phyloP scores from a whole-genome alignment of 1,140 invertebrate species.

The Mactra quadrangularis region DNA sequence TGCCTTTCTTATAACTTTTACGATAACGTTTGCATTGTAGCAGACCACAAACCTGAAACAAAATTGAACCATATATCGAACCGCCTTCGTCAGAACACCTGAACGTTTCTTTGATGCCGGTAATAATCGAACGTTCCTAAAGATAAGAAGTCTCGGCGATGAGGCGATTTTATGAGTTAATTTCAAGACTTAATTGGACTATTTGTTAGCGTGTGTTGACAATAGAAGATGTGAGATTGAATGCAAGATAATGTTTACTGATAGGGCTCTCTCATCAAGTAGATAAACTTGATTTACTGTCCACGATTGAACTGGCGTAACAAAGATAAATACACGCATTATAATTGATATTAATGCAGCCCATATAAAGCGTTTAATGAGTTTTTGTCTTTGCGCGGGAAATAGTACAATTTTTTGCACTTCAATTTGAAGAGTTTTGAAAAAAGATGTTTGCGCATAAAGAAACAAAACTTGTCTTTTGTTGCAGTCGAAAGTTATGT shows the following conservation, averaged over 20 bases:
- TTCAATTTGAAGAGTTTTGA: no score
- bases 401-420: no score
- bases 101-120: constrained; percentile 35
- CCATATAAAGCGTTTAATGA: constrained; percentile 2
- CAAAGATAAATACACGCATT: constrained; percentile 38
- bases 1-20: no score
- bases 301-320: constrained; percentile 29
- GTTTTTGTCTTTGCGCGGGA: not conserved
- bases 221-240: constrained; percentile 54
- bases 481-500: no score
- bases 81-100: constrained; percentile 1
- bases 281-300: constrained; percentile 61
- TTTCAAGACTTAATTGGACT: constrained; percentile 63
- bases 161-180: constrained; percentile 63
- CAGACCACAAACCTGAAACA: no score
- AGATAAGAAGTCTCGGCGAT: constrained; percentile 31
- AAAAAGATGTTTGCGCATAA: no score
- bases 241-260: constrained; percentile 53
- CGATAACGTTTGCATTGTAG: no score
- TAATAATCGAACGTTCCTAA: constrained; percentile 52
- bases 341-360: constrained; percentile 54
- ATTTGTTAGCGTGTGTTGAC: constrained; percentile 63
- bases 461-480: no score
- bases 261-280: constrained; percentile 50
- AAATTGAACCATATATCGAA: constrained; percentile 29